phyloP scores from a whole-genome alignment of 2,797 vertebrate genomes.

The Odontamblyopus rebecca region DNA sequence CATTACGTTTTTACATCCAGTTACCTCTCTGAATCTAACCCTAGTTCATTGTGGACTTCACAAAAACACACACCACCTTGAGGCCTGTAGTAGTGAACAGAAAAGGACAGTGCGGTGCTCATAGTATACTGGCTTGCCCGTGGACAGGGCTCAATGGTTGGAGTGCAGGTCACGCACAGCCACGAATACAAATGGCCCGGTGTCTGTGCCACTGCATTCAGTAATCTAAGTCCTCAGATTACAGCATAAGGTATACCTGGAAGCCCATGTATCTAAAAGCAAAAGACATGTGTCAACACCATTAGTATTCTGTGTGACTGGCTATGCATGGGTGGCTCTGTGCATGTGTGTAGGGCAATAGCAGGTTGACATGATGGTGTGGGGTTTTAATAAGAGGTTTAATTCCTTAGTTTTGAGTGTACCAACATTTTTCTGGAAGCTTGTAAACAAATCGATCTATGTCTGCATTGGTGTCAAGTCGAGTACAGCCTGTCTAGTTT shows the following conservation, averaged over 20 bases:
- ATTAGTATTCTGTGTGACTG: slow-evolving; percentile 19
- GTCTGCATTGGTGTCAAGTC: background rate
- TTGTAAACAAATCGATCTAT: slow-evolving; percentile 35
- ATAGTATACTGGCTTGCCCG: slow-evolving; percentile 45
- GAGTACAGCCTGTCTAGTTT: background rate
- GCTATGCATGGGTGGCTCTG: slow-evolving; percentile 10
- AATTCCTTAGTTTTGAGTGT: slow-evolving; percentile 10
- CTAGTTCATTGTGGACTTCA: slow-evolving; percentile 25
- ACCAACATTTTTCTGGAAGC: slow-evolving; percentile 9
- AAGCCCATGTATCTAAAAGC: background rate
- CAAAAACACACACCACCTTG: slow-evolving; percentile 23
- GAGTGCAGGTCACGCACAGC: slow-evolving; percentile 72
- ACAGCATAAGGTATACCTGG: slow-evolving; percentile 32
- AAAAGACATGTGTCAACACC: background rate
- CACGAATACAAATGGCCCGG: slow-evolving; percentile 64
- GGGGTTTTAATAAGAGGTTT: slow-evolving; percentile 38
- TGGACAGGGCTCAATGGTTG: slow-evolving; percentile 65
- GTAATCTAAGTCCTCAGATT: slow-evolving; percentile 61
- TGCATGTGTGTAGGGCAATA: slow-evolving; percentile 34
- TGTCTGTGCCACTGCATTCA: slow-evolving; percentile 54
- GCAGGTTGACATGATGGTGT: slow-evolving; percentile 22
- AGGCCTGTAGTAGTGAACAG: slow-evolving; percentile 44
- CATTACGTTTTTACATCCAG: background rate
- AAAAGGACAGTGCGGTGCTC: slow-evolving; percentile 32
- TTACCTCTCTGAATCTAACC: background rate